These are phyloP conservation scores for Catostylus mosaicus DNA, from an alignment of 30 jellyfish, hydroid and myxozoan species.

Conservation along the genomic window DNA sequence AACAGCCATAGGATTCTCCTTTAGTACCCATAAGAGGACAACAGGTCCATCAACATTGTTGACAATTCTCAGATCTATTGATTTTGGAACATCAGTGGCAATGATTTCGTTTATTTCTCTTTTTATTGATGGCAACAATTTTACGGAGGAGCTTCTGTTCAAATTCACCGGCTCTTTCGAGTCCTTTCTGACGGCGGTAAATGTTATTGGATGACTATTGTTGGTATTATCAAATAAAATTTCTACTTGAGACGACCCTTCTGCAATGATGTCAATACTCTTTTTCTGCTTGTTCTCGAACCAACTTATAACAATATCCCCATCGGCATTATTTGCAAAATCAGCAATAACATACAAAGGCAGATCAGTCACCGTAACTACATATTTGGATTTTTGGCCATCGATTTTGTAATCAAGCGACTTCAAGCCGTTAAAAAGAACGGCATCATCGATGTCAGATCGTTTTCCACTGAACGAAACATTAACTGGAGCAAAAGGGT, in stretches of 20 bases:
- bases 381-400: neutral
- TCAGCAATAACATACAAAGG: constrained; percentile 17
- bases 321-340: constrained; percentile 45
- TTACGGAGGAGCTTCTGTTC: constrained; percentile 25
- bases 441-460: neutral
- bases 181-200: constrained; percentile 7
- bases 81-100: constrained; percentile 24
- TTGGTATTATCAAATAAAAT: neutral
- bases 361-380: neutral
- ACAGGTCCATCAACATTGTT: constrained; percentile 35
- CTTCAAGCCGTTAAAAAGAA: neutral
- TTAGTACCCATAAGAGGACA: constrained; percentile 17
- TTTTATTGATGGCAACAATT: neutral
- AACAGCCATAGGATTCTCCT: constrained; percentile 24
- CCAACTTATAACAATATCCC: constrained; percentile 18
- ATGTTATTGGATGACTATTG: constrained; percentile 3
- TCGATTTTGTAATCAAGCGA: neutral
- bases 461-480: neutral
- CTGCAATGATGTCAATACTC: neutral
- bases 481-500: too few relatives aligned
- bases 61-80: neutral
- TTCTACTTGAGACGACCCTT: constrained; percentile 5
- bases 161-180: constrained; percentile 12
- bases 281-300: neutral
- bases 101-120: neutral